Base-by-base conservation (phyloP, 2,797 vertebrate species). In the Momotus momota region DNA sequence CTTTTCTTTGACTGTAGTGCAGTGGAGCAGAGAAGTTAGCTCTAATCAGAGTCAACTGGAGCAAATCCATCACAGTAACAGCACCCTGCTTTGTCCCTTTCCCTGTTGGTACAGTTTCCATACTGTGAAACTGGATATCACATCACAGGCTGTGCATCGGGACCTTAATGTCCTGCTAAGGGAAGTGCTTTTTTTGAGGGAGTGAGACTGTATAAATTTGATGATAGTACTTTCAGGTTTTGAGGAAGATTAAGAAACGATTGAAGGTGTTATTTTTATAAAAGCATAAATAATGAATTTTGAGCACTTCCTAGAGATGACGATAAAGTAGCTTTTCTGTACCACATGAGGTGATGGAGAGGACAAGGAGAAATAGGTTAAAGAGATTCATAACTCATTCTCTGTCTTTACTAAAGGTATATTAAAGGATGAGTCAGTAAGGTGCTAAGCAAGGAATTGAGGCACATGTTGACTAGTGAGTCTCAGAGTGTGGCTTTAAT, bases 281-380 rank as follows among this genome's bases (percentile, higher is more conserved):
- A 78, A 87, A 74, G 27, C 40, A 41, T 86, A 41, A 94, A 48
- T 95, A 85, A 89, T n/a, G 20, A 81, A 78, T 89, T 94, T 82
- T 85, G 75, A 65, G 85, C 58, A 29, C 45, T 61, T 95, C 55
- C 70, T 92, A 86, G 81, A 86, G 71, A 48, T 64, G 64, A 61
- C 62, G 49, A 70, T 67, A 69, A 90, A 86, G 60, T 71, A 79
- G 29, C 26, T 92, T 81, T 84, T 88, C 62, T 69, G 51, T 81
- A 69, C 82, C 31, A 46, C 31, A 13, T 81, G 89, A 94, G 82
- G 46, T 29, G 41, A 38, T 74, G 74, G 80, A 83, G 58, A 49
- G 69, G 49, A 93, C 75, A 81, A 71, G 65, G 70, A 75, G 49
- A 75, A 72, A 35, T 29, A 64, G 8, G 33, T 61, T 27, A 41